Evolutionary conservation across 2,888 invertebrate species (phyloP).

Genomic region (Sturmia bella): DNA sequence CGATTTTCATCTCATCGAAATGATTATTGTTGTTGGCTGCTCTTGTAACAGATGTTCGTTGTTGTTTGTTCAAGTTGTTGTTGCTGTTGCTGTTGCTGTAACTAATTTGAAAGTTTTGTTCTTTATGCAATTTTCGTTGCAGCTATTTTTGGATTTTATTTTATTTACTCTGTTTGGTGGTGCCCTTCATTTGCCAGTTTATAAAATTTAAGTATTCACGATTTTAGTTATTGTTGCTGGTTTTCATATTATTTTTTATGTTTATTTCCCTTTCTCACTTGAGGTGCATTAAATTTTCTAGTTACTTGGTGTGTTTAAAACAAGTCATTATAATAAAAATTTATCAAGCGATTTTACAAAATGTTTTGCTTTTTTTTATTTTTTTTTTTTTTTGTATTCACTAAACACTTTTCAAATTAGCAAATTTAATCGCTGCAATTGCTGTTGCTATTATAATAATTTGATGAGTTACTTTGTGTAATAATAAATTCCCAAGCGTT

Average conservation of each 20-base stretch:
- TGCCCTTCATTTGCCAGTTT: constrained; percentile 60
- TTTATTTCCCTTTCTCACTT: constrained; percentile 34
- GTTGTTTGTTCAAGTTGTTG: neutral
- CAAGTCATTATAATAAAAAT: constrained; percentile 54
- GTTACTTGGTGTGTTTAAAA: constrained; percentile 18
- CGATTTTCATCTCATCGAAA: constrained; percentile 58
- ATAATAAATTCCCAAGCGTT: too few species aligned
- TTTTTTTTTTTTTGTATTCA: neutral
- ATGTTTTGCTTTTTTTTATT: constrained; percentile 14
- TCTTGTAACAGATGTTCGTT: constrained; percentile 55
- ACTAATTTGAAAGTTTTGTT: constrained; percentile 44
- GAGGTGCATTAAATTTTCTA: constrained; percentile 25
- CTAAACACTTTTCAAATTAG: constrained; percentile 33
- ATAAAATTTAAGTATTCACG: constrained; percentile 65
- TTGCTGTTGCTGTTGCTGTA: constrained; percentile 19
- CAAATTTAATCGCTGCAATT: constrained; percentile 41
- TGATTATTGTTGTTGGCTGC: constrained; percentile 58
- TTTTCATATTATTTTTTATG: constrained; percentile 7
- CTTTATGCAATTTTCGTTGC: constrained; percentile 39
- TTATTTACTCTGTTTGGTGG: neutral
- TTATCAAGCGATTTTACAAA: constrained; percentile 29
- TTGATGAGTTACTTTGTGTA: neutral
- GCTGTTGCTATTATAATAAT: constrained; percentile 43
- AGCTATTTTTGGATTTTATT: neutral
- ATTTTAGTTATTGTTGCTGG: constrained; percentile 21